Base-by-base conservation (phyloP, 2,888 invertebrate genomes). In the Trissoscelio sp. region DNA sequence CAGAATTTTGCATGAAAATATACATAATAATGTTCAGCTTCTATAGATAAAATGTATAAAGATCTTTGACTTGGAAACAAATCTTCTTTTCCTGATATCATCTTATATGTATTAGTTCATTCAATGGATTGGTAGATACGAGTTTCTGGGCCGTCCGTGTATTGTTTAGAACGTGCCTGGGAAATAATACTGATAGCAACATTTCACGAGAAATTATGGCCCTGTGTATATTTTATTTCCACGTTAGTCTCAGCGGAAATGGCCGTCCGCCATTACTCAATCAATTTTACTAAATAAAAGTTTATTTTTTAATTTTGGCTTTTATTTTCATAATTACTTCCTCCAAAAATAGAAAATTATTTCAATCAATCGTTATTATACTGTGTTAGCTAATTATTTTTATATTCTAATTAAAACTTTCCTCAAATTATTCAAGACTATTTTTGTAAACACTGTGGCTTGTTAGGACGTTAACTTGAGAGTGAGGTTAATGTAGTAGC, bases 111-210 rank as follows among this genome's bases (percentile, higher is more conserved):
- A 28, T 46, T 44, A 16, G 62, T 62, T 46, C 62, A 62, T 62
- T 62, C 28, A 24, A 9, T 51, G 46, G 24, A 42, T 58, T 42
- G 24, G 58, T 42, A 24, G 39, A 7, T 58, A 58, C 58, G 18
- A 42, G 22, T 58, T 24, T 34, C 22, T 14, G 42, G 9, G 7
- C 24, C 24, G 24, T 3, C 18, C 16, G 14, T 24, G 22, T 39
- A 58, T 58, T 58, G 58, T 58, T 58, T 42, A 58, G 58, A 58
- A 58, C 58, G 42, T 58, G 58, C 58, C 22, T 24, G 16, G 42
- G 42, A 58, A 58, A 22, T 58, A 42, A 42, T 18, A 58, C 39
- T 42, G 58, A 58, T 42, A 22, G 24, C 9, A 42, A 42, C 39
- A 58, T 42, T 58, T 53, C 53, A 28, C 42, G 24, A 42, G 58